These are phyloP conservation scores for Collichthys lucidus DNA, from an alignment of 2,113 vertebrate species.

Conservation along the genomic window DNA sequence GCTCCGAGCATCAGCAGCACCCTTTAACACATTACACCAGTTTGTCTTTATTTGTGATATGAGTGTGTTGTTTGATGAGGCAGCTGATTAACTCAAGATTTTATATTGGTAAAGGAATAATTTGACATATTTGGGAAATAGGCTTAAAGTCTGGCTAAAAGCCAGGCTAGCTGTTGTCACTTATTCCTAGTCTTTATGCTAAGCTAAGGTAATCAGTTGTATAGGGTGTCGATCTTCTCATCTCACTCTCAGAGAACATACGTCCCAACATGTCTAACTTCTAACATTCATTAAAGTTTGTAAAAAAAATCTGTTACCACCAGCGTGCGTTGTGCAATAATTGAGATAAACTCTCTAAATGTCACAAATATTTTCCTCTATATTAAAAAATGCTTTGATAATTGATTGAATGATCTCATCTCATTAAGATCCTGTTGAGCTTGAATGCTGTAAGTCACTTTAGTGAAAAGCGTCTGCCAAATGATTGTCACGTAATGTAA, in stretches of 20 bases:
- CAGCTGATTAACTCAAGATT: too few species aligned
- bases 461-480: neutral
- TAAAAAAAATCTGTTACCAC: neutral
- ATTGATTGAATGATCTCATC: neutral
- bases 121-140: neutral
- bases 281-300: neutral
- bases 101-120: neutral
- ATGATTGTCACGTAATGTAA: neutral
- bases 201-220: too few species aligned
- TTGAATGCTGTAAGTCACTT: neutral
- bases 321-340: too few species aligned
- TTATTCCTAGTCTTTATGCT: too few species aligned
- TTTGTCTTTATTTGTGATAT: slow-evolving; percentile 13
- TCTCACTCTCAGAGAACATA: neutral
- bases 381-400: neutral
- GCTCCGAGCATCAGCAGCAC: slow-evolving; percentile 6
- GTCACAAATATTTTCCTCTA: neutral
- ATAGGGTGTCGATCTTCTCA: neutral
- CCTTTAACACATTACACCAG: slow-evolving; percentile 1
- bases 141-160: neutral
- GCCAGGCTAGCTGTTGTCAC: too few species aligned
- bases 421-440: neutral
- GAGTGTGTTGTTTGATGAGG: neutral
- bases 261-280: neutral
- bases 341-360: neutral